Base-by-base conservation (phyloP, 2,113 vertebrate genomes). In the Motacilla tschutschensis region DNA sequence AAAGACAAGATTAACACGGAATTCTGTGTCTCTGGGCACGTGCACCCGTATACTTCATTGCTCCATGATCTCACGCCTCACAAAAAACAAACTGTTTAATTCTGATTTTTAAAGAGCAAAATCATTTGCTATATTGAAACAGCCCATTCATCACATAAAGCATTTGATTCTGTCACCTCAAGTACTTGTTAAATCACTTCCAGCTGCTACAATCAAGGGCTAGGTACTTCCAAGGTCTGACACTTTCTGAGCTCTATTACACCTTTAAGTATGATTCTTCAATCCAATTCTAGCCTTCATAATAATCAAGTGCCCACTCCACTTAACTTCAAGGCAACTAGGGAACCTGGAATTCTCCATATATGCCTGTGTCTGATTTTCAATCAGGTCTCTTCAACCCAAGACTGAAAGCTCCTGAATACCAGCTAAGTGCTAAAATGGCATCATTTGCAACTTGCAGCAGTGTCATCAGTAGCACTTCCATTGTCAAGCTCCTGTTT, bases 171-270 rank as follows among this genome's bases (percentile, higher is more conserved):
- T 97, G 96, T 97, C 96, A 96, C 92, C 92, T 97, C 95, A 95
- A 97, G 97, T 96, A 96, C 97, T 97, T 95, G 96, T 97, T 97
- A 97, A 97, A 97, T 97, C 97, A 97, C 95, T 97, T 97, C 97
- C 96, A 97, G 96, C 96, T 97, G 96, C 96, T 96, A 96, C 96
- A 97, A 97, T 97, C 97, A 97, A 97, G 96, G 95, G 88, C 93
- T 95, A 96, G 96, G 96, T 97, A 97, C 96, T 97, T 97, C 94
- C 96, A 91, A 96, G 96, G 95, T 94, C 97, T 97, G 97, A 69
- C 94, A 95, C 95, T 96, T 97, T 97, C 95, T 96, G 92, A 96
- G 96, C 96, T 96, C 93, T 91, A 95, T 96, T 97, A 96, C 95
- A 97, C 95, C 94, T 97, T 87, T 89, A 96, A 97, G 96, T 96